Conservation (phyloP, 2,113 vertebrate genomes). For the Oreochromis niloticus region DNA sequence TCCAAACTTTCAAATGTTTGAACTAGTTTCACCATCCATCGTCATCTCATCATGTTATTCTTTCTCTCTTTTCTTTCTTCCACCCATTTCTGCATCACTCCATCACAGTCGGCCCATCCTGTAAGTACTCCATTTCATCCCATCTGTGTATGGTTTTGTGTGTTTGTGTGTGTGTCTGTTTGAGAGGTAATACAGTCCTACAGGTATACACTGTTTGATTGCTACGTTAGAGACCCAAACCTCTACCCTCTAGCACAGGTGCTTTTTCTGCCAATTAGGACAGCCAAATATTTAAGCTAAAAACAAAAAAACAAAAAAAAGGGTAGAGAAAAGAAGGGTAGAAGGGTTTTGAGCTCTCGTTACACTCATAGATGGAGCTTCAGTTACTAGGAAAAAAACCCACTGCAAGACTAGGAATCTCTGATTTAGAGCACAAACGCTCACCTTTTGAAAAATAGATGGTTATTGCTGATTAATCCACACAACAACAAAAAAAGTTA, state of each 20-base stretch:
- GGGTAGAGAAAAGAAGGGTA: background rate
- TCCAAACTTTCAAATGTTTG: background rate
- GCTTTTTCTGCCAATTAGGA: background rate
- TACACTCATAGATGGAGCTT: background rate
- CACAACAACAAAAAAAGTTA: background rate
- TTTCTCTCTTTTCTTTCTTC: constrained; percentile 45
- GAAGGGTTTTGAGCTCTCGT: background rate
- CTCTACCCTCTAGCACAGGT: background rate
- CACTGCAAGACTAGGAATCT: background rate
- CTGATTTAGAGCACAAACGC: background rate
- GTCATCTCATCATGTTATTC: constrained; percentile 41
- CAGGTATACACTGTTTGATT: background rate
- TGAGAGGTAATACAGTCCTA: background rate
- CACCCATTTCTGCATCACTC: constrained; percentile 43
- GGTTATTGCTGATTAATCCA: background rate
- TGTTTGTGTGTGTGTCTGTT: background rate
- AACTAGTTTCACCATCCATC: background rate
- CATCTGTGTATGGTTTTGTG: constrained; percentile 54
- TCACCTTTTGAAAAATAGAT: background rate
- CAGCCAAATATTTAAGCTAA: background rate
- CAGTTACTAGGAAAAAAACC: background rate
- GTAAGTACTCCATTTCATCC: constrained; percentile 83
- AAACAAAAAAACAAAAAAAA: background rate
- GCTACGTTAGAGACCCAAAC: background rate
- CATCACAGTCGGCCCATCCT: constrained; percentile 75